phyloP scores from a whole-genome alignment of 2,888 invertebrate species.

The Drosophila anceps region DNA sequence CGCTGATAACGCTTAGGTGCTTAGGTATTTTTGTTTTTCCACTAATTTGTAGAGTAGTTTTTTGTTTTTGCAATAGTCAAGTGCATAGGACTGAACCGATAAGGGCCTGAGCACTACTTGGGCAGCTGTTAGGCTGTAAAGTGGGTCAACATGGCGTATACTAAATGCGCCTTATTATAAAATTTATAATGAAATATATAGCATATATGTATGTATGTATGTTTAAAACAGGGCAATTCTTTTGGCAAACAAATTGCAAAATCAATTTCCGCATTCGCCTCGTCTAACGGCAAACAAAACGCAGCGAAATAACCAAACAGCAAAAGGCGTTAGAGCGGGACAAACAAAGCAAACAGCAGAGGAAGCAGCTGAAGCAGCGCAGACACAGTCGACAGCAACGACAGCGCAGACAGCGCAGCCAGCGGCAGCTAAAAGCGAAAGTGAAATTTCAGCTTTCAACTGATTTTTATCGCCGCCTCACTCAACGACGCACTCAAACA shows the following conservation, averaged over 20 bases:
- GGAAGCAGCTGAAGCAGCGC: conserved; percentile 43
- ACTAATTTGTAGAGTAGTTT: conserved; percentile 27
- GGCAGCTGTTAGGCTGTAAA: conserved; percentile 34
- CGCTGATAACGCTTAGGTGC: conserved; percentile 32
- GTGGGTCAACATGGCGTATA: conserved; percentile 50
- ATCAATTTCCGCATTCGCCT: conserved; percentile 56
- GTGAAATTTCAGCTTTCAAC: conserved; percentile 85
- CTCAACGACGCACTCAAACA: conserved; percentile 17
- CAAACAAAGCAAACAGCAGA: conserved; percentile 55
- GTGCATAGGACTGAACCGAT: conserved; percentile 32
- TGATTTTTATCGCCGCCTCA: conserved; percentile 70
- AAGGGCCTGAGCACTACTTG: conserved; percentile 49
- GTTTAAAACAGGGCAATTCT: conserved; percentile 28
- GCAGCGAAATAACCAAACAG: conserved; percentile 40
- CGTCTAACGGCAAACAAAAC: conserved; percentile 47
- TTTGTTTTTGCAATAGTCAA: conserved; percentile 23
- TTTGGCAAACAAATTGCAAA: conserved; percentile 26
- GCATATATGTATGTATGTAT: neutral
- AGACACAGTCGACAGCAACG: neutral
- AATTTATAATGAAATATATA: conserved; percentile 3
- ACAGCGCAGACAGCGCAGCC: conserved; percentile 33
- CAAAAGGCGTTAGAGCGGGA: conserved; percentile 22
- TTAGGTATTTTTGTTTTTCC: conserved; percentile 30
- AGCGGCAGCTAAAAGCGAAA: conserved; percentile 83
- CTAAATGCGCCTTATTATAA: neutral